A percentile compares a stretch with the other conserved stretches of the same genome.
Conservation (phyloP, 2,113 vertebrate genomes). For the Cariama cristata region DNA sequence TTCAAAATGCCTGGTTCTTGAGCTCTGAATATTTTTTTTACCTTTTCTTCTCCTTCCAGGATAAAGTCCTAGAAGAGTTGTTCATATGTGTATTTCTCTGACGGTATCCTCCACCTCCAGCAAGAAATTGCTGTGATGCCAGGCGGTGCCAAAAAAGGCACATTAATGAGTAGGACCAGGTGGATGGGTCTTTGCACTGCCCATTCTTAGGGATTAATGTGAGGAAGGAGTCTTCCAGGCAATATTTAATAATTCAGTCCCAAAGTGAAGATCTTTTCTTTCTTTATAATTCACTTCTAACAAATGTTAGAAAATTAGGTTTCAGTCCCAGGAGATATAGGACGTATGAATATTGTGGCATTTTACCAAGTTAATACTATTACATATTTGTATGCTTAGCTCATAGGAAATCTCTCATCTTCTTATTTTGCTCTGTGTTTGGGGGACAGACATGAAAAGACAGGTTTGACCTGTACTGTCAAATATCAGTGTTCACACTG, state of each 20-base stretch:
- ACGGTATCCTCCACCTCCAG: neutral
- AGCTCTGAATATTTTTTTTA: neutral
- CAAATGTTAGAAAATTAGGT: constrained; percentile 72
- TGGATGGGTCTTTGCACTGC: neutral
- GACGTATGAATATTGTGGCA: constrained; percentile 35
- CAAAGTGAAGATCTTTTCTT: constrained; percentile 66
- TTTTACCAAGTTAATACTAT: constrained; percentile 57
- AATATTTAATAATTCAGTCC: constrained; percentile 43
- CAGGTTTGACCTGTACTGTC: constrained; percentile 44
- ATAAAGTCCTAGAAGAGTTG: neutral
- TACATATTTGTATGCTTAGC: constrained; percentile 23
- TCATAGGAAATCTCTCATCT: constrained; percentile 30
- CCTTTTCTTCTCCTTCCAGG: neutral
- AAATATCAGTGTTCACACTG: constrained; percentile 2
- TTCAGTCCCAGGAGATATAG: constrained; percentile 52
- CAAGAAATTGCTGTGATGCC: neutral
- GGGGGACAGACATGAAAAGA: constrained; percentile 50
- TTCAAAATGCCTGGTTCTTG: neutral
- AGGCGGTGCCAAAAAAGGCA: neutral
- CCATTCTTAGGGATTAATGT: neutral
- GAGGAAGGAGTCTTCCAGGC: neutral
- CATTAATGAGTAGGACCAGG: neutral
- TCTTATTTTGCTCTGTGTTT: constrained; percentile 17
- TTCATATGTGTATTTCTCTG: neutral
- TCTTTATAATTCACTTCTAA: constrained; percentile 74